Evolutionary conservation across 2,888 invertebrate genomes (phyloP).

Genomic region (Himalopsyche tibetana): DNA sequence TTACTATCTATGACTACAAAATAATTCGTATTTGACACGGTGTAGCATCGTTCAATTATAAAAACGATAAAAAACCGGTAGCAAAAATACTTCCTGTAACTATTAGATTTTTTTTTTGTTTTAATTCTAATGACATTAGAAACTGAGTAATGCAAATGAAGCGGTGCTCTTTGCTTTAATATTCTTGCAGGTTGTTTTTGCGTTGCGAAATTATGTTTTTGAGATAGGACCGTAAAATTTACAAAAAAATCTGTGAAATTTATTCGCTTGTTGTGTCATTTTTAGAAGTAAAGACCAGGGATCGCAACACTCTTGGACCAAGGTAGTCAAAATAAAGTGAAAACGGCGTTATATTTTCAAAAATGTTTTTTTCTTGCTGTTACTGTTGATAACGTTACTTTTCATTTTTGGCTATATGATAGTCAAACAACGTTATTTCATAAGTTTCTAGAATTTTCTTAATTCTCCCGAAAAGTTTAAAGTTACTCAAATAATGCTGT

Average conservation of each 20-base stretch:
- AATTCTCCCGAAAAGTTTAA: no score
- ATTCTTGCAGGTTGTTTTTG: neutral
- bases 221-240: constrained; percentile 20
- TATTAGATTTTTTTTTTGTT: neutral
- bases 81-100: neutral
- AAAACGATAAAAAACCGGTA: neutral
- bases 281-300: neutral
- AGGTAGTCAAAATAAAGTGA: no score
- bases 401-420: no score
- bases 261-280: constrained; percentile 14
- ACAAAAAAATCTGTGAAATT: neutral
- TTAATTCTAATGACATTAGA: neutral
- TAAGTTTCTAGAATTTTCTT: no score
- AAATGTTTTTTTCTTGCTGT: no score
- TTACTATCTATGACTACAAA: neutral
- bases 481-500: no score
- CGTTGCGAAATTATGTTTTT: constrained; percentile 3
- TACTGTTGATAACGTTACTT: no score
- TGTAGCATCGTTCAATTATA: neutral
- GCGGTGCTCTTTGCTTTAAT: neutral
- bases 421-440: no score
- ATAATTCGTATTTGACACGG: neutral
- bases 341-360: no score
- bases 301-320: no score
- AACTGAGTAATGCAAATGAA: neutral